Evolutionary conservation across 2,113 vertebrate species (phyloP), one percentile per base, ranked within the genome.

Genomic region (Bubo blakistoni): DNA sequence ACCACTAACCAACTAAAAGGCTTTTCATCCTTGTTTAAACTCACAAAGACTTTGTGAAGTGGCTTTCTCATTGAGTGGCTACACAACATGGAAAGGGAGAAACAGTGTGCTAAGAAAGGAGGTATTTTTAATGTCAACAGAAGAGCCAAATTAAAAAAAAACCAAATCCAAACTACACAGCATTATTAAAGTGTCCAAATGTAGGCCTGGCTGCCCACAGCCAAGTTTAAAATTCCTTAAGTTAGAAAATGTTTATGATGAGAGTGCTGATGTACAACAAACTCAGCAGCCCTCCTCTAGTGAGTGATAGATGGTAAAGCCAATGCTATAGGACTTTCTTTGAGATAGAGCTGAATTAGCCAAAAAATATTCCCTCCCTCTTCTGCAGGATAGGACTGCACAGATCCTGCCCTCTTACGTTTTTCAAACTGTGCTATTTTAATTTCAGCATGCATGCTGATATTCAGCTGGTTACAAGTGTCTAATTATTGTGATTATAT

Each of bases 401-500:
- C 29, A 65, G 93, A 34, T 67, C 76, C 84, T 81, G 44, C 49
- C 52, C 76, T 73, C 36, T 73, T 83, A 63, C 4, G 1, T 82
- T 89, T 88, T 94, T 88, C 76, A 54, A 40, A 91, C 79, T 54
- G 76, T 83, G 63, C 93, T 94, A 86, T 94, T 97, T 96, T 94
- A 94, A 88, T 95, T 95, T 94, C 81, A 70, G 67, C n/a, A 65
- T 6, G 44, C 62, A 32, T 55, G 81, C 93, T 91, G 94, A 93
- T 94, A 42, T 36, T 86, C 95, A 96, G 93, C 91, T 88, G 86
- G 61, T 86, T 96, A 86, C 79, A 88, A 97, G 86, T 86, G 84
- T 95, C 97, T 97, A 94, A 96, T 96, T 97, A 96, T 61, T 95
- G 85, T 95, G 88, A 97, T 96, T 94, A 91, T 87, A 87, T 84